Evolutionary conservation across 2,113 vertebrate genomes (phyloP).

Genomic region (Regulus satrapa): DNA sequence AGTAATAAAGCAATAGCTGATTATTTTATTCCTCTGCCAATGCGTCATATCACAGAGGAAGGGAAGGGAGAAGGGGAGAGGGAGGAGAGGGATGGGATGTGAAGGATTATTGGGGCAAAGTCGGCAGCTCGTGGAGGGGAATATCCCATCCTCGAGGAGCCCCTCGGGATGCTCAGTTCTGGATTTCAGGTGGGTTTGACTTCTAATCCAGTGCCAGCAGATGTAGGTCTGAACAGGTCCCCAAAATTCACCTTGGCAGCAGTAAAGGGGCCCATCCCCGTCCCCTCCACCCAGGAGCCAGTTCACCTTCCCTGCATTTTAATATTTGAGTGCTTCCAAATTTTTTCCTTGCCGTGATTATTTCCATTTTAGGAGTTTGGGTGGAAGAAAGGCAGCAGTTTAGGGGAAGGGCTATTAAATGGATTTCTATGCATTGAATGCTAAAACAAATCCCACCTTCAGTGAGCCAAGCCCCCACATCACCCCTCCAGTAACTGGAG

Average conservation of each 20-base stretch:
- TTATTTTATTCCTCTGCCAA: slow-evolving; percentile 20
- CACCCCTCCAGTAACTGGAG: neutral
- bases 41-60: neutral
- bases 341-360: neutral
- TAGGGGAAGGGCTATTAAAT: neutral
- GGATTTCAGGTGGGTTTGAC: neutral
- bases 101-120: neutral
- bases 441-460: neutral
- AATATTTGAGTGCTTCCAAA: neutral
- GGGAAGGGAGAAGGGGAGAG: neutral
- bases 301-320: neutral
- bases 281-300: neutral
- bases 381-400: neutral
- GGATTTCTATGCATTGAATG: neutral
- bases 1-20: slow-evolving; percentile 38
- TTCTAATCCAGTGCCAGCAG: neutral
- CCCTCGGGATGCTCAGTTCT: neutral
- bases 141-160: neutral
- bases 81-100: neutral
- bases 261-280: rapidly evolving
- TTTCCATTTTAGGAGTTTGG: neutral
- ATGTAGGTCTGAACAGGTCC: neutral
- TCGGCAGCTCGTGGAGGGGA: neutral
- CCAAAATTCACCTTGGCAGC: neutral
- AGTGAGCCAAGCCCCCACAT: neutral